Evolutionary conservation across 2,113 vertebrate species (phyloP), one percentile per base, ranked within the genome.

Genomic region (Sarotherodon lohbergeri): DNA sequence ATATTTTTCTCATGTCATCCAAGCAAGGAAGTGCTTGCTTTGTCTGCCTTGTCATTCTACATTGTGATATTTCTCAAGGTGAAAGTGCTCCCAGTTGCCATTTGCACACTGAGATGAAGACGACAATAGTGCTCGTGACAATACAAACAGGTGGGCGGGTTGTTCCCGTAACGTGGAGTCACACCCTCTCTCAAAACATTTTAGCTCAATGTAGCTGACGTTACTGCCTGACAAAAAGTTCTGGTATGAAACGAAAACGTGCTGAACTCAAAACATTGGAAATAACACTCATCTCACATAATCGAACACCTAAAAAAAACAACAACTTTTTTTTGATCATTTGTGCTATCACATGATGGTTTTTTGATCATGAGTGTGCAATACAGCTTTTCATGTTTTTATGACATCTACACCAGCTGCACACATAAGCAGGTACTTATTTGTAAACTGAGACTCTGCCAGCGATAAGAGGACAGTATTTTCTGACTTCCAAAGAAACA

Each of bases 241-340:
- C 22, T 39, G 63, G 0, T 14, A 41, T 14, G 19, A 41, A 68
- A 41, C 34, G 2, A 68, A 68, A 68, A 39, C 0, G 11, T 68
- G 63, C 19, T 7, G 0, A 43, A 43, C 36, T 12, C 34, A n/a
- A 66, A 39, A 19, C 17, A 39, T 3, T 39, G 4, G 34, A 66
- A 66, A 66, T 39, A 12, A 66, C 17, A 66, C 61, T 41, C 4
- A 68, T 41, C 32, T 68, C 4, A 22, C 19, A n/a, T 11, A 66
- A 39, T 22, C 12, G 0, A 22, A 41, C 19, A 14, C 63, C 1
- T 22, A 36, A 36, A 68, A 61, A 8, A 8, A 13, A 13, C 1
- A 13, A 8, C 22, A 12, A 36, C 11, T 24, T 36, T 6, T 4
- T 66, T 66, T 66, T 36, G 32, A 66, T 19, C 17, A 66, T 66